These are phyloP conservation scores for Xenopus borealis DNA, from an alignment of 2,113 vertebrate genomes.

Conservation along the genomic window DNA sequence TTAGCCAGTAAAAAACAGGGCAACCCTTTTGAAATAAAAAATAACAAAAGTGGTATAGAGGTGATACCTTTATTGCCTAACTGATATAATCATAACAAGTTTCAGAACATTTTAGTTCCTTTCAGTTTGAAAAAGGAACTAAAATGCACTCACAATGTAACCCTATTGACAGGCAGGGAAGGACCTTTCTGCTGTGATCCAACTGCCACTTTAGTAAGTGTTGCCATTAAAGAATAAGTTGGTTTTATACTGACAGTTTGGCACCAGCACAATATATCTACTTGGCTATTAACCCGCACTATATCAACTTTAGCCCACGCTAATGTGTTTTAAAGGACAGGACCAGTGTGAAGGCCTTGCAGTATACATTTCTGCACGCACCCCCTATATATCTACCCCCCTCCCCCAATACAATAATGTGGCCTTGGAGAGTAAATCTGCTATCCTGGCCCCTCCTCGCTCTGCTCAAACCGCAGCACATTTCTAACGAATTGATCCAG, in stretches of 20 bases:
- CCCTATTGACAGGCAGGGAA: background rate
- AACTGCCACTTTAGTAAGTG: background rate
- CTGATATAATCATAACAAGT: too few species aligned
- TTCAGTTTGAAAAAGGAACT: too few species aligned
- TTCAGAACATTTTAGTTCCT: too few species aligned
- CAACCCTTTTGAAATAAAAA: too few species aligned
- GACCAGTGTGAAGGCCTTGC: background rate
- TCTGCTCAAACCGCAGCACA: constrained; percentile 50
- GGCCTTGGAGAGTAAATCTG: constrained; percentile 18
- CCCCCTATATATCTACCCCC: background rate
- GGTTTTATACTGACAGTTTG: background rate
- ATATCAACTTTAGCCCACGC: background rate
- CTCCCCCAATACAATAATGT: constrained; percentile 13
- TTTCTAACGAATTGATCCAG: constrained; percentile 59
- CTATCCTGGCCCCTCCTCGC: constrained; percentile 36
- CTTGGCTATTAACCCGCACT: background rate
- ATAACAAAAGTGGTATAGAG: too few species aligned
- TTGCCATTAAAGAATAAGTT: background rate
- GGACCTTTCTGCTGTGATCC: background rate
- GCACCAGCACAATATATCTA: background rate
- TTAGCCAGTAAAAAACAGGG: too few species aligned
- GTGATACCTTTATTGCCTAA: too few species aligned
- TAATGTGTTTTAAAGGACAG: background rate
- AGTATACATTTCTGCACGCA: constrained; percentile 1
- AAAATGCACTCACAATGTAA: background rate